Evolutionary conservation across 2,888 invertebrate species (phyloP).

Genomic region (Drosophila quasianomalipes): DNA sequence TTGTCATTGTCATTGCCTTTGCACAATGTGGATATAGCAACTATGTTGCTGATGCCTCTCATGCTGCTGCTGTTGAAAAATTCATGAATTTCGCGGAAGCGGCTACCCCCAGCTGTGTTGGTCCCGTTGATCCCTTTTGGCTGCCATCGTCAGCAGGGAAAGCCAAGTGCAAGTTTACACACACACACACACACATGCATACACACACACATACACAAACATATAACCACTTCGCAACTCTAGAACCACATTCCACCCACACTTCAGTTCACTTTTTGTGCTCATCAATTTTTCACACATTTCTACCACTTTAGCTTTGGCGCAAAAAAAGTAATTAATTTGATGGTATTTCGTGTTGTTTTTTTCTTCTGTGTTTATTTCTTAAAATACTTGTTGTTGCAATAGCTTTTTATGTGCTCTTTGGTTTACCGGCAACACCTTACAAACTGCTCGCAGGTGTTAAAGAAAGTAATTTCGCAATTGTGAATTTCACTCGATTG

Average conservation of each 20-base stretch:
- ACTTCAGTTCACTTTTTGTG: constrained; percentile 53
- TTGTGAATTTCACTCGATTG: constrained; percentile 29
- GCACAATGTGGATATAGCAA: constrained; percentile 57
- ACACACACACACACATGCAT: background rate
- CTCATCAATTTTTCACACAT: constrained; percentile 51
- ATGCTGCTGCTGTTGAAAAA: constrained; percentile 55
- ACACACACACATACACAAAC: constrained; percentile 6
- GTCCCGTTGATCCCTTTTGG: constrained; percentile 53
- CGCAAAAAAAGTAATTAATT: constrained; percentile 70
- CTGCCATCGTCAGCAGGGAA: constrained; percentile 44
- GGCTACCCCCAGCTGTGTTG: constrained; percentile 66
- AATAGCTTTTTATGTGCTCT: constrained; percentile 17
- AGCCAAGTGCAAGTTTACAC: constrained; percentile 31
- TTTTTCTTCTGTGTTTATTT: constrained; percentile 10
- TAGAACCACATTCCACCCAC: constrained; percentile 62
- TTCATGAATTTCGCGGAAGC: constrained; percentile 68
- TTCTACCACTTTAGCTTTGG: constrained; percentile 39
- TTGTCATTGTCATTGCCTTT: constrained; percentile 55
- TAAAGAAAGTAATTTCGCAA: constrained; percentile 66
- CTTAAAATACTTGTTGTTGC: constrained; percentile 14
- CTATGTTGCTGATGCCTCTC: constrained; percentile 37
- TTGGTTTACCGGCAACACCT: constrained; percentile 21
- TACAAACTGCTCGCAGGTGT: constrained; percentile 52
- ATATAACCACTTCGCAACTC: constrained; percentile 51
- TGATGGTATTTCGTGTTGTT: constrained; percentile 43